Evolutionary conservation across 2,797 vertebrate genomes (phyloP), one percentile per base, ranked within the genome.

Genomic region (Mustela erminea): DNA sequence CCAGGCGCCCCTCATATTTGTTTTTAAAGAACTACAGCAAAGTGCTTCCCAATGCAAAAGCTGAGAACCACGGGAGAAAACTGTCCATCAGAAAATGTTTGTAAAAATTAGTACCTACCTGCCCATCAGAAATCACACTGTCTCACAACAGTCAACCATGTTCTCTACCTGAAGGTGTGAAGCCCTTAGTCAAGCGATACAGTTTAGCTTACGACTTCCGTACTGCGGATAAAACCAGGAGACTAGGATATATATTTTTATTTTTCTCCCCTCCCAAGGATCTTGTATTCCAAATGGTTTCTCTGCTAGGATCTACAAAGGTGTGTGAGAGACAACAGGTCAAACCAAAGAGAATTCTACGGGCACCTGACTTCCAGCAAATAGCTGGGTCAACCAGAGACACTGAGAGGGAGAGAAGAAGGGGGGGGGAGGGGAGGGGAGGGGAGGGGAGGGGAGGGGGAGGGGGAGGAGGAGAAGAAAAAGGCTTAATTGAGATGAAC

Each of bases 371-470:
- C n/a, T 74, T 38, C 58, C 27, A 6, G 27, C 8, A 7, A 4
- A 41, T 7, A 27, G 7, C 14, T 2, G 4, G 12, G 2, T 23
- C 70, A n/a, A 11, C 15, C 17, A 41, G 41, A 93, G 82, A 27
- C 13, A 46, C 0, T 14, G 1, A 54, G 25, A 35, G 9, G 4
- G 29, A 4, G 25, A 25, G 20, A 11, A 21, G 20, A 9, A 46
- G 18, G 14, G 52, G 49, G 14, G 52, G 4, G 49, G 15, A 4
- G 38, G 41, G 38, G 49, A 14, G 13, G 49, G 15, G 17, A 14
- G 49, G 49, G 49, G 1, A 15, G 49, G 49, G 49, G 0, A 14
- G 13, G 52, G 52, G 15, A 49, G 13, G 13, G 7, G 11, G 1
- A 20, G 7, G 20, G 4, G 49, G 14, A 56, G 20, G 20, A 21